Conservation (phyloP, 2,113 vertebrate genomes). For the Conger conger region DNA sequence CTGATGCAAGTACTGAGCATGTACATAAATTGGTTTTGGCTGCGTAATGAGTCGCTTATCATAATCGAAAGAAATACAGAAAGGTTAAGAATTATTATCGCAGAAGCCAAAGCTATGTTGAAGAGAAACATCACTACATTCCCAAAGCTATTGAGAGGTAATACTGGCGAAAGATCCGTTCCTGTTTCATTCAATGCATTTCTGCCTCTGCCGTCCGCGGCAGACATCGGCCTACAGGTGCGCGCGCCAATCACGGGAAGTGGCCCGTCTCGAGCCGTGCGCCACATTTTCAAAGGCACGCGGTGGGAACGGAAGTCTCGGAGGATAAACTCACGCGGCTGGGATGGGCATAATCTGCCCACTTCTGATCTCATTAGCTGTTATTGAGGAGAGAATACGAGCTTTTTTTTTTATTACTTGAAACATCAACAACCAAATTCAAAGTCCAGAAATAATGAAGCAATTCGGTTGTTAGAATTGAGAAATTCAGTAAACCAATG, state of each 20-base stretch:
- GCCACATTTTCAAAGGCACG: slow-evolving; percentile 1
- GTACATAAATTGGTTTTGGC: slow-evolving; percentile 74
- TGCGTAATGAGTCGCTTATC: slow-evolving; percentile 56
- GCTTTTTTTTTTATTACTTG: too few species aligned
- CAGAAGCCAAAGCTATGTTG: slow-evolving; percentile 52
- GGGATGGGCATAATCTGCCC: not conserved
- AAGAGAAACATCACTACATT: slow-evolving; percentile 69
- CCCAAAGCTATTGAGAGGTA: slow-evolving; percentile 64
- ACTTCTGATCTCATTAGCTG: too few species aligned
- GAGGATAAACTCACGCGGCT: not conserved
- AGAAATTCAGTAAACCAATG: too few species aligned
- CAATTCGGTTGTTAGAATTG: too few species aligned
- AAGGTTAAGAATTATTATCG: slow-evolving; percentile 64
- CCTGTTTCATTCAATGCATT: slow-evolving; percentile 21
- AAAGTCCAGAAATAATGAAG: too few species aligned
- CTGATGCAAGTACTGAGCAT: slow-evolving; percentile 75
- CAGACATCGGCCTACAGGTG: slow-evolving; percentile 11
- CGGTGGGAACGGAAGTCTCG: not conserved
- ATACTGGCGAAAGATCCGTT: slow-evolving; percentile 40
- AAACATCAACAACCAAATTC: too few species aligned
- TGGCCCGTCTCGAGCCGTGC: slow-evolving; percentile 12
- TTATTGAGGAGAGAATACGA: too few species aligned
- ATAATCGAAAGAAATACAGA: slow-evolving; percentile 65
- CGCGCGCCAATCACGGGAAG: not conserved
- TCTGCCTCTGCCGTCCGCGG: slow-evolving; percentile 32